Evolutionary conservation across 2,888 invertebrate species (phyloP), one percentile per base, ranked within the genome.

Genomic region (Dolichomitus sp.): DNA sequence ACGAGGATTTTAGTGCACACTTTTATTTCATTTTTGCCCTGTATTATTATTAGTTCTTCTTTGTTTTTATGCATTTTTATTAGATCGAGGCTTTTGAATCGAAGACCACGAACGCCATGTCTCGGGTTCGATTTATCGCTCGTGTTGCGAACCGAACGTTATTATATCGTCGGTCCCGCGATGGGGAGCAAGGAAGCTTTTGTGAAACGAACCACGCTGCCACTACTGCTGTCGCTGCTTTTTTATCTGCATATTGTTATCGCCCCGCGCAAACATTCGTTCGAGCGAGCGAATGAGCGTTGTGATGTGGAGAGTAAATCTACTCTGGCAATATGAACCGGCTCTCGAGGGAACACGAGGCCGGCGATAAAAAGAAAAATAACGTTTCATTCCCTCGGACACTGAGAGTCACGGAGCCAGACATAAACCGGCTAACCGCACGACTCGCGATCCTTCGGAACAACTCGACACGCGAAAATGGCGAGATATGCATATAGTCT

Each of bases 201-300:
- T 40, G 17, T n/a, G 42, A 70, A 42, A 23, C 54, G 14, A 14
- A 4, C 54, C 40, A 40, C 69, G 69, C 40, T 54, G 40, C n/a
- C 27, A 42, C 70, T 57, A 27, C 57, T 69, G 61, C 40, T 61
- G 33, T 27, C 14, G 57, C 54, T 23, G 19, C 19, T 14, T 42
- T 59, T 72, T 72, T 59, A 59, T 72, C 59, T 72, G 59, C 17
- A 45, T 37, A 61, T 72, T 48, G 59, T 59, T 72, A 72, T 72
- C 72, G 14, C 27, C n/a, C 11, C n/a, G 48, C 33, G 59, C 42
- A 65, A 65, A 59, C 19, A 59, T 17, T 59, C 59, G 30, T 4
- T 42, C 63, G 19, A 37, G 50, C 50, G 66, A n/a, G 48, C 27
- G 27, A 7, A 37, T 37, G 37, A 9, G 12, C 33, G 4, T 14